Percentiles rank a stretch among this genome's conserved stretches.
Evolutionary conservation across 1,140 invertebrate genomes (phyloP).

Genomic region (Megalopta genalis): DNA sequence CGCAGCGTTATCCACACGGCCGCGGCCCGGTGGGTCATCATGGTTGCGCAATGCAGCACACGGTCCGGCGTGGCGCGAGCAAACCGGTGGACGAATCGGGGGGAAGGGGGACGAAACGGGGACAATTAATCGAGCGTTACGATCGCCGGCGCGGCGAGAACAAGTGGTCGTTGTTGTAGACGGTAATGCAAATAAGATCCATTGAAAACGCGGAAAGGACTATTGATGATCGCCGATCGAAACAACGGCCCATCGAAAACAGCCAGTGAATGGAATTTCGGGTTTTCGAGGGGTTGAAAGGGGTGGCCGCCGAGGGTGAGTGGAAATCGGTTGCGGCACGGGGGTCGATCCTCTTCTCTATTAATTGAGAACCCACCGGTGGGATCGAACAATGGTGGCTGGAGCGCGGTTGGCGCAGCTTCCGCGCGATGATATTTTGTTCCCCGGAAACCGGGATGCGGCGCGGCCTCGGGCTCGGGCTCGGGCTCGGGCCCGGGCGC

Average conservation of each 20-base stretch:
- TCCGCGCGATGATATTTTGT: conserved; percentile 44
- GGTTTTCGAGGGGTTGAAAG: not conserved
- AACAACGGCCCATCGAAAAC: not conserved
- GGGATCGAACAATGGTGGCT: not conserved
- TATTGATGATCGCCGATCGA: not conserved
- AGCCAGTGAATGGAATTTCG: conserved; percentile 26
- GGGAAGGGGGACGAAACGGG: not conserved
- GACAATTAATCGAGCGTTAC: conserved; percentile 10
- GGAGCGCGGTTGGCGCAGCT: not conserved
- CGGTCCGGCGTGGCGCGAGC: not conserved
- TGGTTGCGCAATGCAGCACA: conserved; percentile 7
- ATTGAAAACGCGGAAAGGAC: not conserved
- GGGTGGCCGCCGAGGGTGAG: no score
- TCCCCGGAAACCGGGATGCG: not conserved
- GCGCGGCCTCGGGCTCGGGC: no score
- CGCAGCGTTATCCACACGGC: not conserved
- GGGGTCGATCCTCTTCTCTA: not conserved
- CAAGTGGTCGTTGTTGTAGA: not conserved
- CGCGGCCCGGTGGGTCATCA: no score
- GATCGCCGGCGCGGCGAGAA: not conserved
- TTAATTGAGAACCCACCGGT: conserved; percentile 33
- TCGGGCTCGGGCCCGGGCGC: no score
- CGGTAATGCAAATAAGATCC: conserved; percentile 30
- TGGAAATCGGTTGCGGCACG: not conserved
- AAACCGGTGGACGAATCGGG: no score